Conservation (phyloP, 1,140 invertebrate species). For the Drosophila neocordata region DNA sequence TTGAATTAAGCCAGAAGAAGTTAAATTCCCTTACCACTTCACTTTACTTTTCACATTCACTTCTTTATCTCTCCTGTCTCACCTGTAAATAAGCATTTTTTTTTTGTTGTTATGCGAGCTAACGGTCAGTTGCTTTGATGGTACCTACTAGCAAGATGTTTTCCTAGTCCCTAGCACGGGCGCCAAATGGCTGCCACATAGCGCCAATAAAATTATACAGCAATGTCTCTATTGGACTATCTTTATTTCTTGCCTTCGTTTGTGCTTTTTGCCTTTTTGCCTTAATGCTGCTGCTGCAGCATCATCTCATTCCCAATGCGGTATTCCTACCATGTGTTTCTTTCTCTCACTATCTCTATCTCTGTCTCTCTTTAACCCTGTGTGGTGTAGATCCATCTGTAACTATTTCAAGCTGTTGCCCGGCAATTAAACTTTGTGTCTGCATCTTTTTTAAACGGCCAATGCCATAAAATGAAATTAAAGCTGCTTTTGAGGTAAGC, state of each 20-base stretch:
- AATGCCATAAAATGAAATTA: conserved; percentile 72
- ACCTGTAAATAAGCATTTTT: conserved; percentile 48
- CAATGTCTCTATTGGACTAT: conserved; percentile 67
- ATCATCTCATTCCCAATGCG: conserved; percentile 38
- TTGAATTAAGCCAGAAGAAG: conserved; percentile 64
- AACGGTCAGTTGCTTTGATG: conserved; percentile 32
- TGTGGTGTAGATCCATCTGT: conserved; percentile 2
- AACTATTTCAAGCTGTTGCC: conserved; percentile 5
- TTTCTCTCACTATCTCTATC: too few species aligned
- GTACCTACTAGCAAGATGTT: not conserved
- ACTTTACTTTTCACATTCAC: too few species aligned
- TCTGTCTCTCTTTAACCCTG: too few species aligned
- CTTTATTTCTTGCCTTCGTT: conserved; percentile 7
- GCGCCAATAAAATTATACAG: conserved; percentile 74
- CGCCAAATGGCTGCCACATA: conserved; percentile 67
- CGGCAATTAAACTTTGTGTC: conserved; percentile 18
- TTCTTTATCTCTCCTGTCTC: not conserved
- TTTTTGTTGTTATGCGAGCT: conserved; percentile 23
- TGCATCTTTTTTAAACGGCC: conserved; percentile 54
- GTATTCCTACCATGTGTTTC: conserved; percentile 52
- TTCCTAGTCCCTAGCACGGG: not conserved
- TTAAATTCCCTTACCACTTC: too few species aligned
- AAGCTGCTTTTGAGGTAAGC: conserved; percentile 44
- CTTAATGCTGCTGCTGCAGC: conserved; percentile 9
- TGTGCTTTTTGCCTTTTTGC: not conserved